A percentile compares a stretch with the other conserved stretches of the same genome.
These are phyloP conservation scores for Lamproptera curius DNA, from an alignment of 2,888 invertebrate genomes.

Conservation along the genomic window DNA sequence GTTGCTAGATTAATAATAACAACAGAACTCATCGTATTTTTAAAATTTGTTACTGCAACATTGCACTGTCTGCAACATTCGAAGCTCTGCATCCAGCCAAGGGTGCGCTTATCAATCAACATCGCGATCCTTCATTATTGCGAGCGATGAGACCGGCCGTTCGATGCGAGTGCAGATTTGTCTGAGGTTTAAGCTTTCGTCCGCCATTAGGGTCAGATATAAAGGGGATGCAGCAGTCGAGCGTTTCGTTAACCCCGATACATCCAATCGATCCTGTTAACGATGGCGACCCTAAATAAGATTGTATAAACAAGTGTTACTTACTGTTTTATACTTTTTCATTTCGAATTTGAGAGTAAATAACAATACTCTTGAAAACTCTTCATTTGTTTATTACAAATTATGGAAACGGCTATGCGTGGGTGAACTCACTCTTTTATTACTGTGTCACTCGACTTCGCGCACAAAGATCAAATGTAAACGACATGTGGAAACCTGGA, in stretches of 20 bases:
- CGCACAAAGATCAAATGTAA: no score
- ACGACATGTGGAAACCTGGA: no score
- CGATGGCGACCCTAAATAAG: constrained; percentile 9
- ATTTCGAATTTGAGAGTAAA: no score
- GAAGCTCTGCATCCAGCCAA: constrained; percentile 37
- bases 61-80: constrained; percentile 29
- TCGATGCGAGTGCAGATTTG: constrained; percentile 60
- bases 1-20: no score
- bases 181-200: constrained; percentile 58
- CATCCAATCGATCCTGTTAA: constrained; percentile 15
- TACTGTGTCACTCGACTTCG: no score
- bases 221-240: constrained; percentile 24
- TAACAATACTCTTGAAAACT: no score
- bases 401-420: no score
- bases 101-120: constrained; percentile 72
- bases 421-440: no score
- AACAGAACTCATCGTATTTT: no score
- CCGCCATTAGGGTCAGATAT: constrained; percentile 29
- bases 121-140: constrained; percentile 75
- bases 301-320: no score
- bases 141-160: constrained; percentile 61
- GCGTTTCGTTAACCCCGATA: constrained; percentile 25
- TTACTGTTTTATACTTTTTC: no score
- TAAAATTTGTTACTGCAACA: constrained; percentile 1
- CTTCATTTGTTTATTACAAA: no score